Evolutionary conservation across 2,797 vertebrate species (phyloP), one percentile per base, ranked within the genome.

Genomic region (Aplochiton taeniatus): DNA sequence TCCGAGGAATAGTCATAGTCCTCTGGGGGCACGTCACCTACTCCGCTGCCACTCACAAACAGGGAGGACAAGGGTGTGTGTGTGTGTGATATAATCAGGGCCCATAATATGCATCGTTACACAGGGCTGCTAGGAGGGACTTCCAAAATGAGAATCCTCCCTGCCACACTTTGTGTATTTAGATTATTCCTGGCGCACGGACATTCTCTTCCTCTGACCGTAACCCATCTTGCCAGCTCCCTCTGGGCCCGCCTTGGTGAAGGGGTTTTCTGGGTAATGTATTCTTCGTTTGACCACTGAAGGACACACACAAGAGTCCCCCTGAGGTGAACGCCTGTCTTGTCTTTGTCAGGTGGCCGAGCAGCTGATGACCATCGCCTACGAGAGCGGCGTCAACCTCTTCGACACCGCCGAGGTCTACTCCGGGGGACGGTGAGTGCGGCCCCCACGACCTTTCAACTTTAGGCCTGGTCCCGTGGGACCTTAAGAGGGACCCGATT

Each of bases 341-440:
- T 63, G 12, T 76, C 51, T 65, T 48, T 74, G 41, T 83, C 82
- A 97, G 95, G 94, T 97, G 62, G 96, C 96, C 8, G 96, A 97
- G 80, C 94, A 96, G 82, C 87, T 97, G 80, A 96, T 97, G 96
- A 96, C 95, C 0, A 97, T 97, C 13, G 96, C 96, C 48, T 97
- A 97, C 1, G 96, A 97, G 76, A 96, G 92, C 0, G 96, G 96
- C 58, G 95, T 97, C 72, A 97, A 97, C 83, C 91, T 97, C 75
- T 97, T 97, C 52, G 96, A 97, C 80, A 97, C 96, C 0, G 96
- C 96, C 0, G 96, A 97, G 73, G 96, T 97, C 72, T 97, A 93
- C 80, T 89, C 92, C 0, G 90, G 90, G 16, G 92, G 92, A n/a
- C 93, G 87, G 92, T 93, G 76, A 91, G 92, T 90, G 66, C 7